A percentile compares a stretch with the other conserved stretches of the same genome.
phyloP scores from a whole-genome alignment of 1,140 invertebrate genomes.

The Saccostrea cuccullata region DNA sequence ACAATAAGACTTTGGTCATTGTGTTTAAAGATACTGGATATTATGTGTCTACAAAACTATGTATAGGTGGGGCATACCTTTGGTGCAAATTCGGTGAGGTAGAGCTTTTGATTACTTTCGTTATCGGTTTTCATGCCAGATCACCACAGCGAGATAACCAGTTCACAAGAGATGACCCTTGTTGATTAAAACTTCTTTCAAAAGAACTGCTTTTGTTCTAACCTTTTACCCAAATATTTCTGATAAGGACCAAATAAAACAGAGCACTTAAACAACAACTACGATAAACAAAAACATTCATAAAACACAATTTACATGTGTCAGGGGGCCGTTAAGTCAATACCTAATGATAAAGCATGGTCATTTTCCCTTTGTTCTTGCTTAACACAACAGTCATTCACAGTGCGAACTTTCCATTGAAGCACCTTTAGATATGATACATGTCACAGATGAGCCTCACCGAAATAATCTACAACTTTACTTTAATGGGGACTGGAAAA shows the following conservation, averaged over 20 bases:
- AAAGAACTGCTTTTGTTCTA: neutral
- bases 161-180: conserved; percentile 11
- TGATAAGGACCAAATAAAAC: conserved; percentile 20
- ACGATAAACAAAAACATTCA: conserved; percentile 36
- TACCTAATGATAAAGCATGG: conserved; percentile 17
- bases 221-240: conserved; percentile 14
- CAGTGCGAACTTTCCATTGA: neutral
- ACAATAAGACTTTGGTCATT: neutral
- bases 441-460: neutral
- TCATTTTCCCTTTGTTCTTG: neutral
- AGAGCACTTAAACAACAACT: conserved; percentile 5
- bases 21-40: neutral
- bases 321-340: conserved; percentile 4
- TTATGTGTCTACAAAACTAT: conserved; percentile 8
- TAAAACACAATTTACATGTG: conserved; percentile 33
- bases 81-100: conserved; percentile 9
- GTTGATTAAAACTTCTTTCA: conserved; percentile 16
- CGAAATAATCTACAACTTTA: neutral
- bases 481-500: neutral
- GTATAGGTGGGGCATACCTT: conserved; percentile 7
- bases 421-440: neutral
- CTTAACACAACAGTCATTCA: conserved; percentile 12
- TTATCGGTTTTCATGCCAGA: conserved; percentile 35
- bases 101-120: conserved; percentile 36
- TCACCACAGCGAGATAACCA: conserved; percentile 1